A percentile compares a stretch with the other conserved stretches of the same genome.
These are phyloP conservation scores for Discoglossus pictus DNA, from an alignment of 2,797 vertebrate genomes.

Conservation along the genomic window DNA sequence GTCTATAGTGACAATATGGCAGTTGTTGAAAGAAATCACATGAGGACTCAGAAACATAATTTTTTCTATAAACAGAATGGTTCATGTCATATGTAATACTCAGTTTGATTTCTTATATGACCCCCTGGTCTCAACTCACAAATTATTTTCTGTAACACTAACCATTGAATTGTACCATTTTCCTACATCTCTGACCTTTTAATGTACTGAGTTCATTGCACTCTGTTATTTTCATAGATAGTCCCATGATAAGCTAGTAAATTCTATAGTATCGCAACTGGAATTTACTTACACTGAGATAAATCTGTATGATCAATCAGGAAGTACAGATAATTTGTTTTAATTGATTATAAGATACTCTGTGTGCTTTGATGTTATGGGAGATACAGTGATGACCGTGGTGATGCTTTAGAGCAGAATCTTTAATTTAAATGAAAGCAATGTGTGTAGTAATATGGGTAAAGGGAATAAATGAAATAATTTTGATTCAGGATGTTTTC, in stretches of 20 bases:
- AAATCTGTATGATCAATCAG: conserved; percentile 1
- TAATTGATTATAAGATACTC: no score
- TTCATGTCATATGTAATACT: neutral
- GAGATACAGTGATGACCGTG: no score
- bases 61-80: conserved; percentile 8
- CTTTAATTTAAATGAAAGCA: no score
- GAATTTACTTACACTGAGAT: conserved; percentile 1
- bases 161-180: neutral
- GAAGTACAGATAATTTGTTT: conserved; percentile 4
- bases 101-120: conserved; percentile 8
- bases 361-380: neutral
- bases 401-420: no score
- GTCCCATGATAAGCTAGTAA: neutral
- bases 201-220: neutral
- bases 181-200: neutral
- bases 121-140: neutral
- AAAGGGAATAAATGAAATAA: no score
- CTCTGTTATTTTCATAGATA: conserved; percentile 1
- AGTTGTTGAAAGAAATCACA: neutral
- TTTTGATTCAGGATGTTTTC: no score
- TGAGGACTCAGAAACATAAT: neutral
- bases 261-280: neutral
- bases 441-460: no score
- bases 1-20: neutral
- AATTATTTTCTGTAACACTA: conserved; percentile 15